Percentiles rank a stretch among this genome's conserved stretches.
phyloP scores from a whole-genome alignment of 2,797 vertebrate genomes.

The Acanthurus lineatus region DNA sequence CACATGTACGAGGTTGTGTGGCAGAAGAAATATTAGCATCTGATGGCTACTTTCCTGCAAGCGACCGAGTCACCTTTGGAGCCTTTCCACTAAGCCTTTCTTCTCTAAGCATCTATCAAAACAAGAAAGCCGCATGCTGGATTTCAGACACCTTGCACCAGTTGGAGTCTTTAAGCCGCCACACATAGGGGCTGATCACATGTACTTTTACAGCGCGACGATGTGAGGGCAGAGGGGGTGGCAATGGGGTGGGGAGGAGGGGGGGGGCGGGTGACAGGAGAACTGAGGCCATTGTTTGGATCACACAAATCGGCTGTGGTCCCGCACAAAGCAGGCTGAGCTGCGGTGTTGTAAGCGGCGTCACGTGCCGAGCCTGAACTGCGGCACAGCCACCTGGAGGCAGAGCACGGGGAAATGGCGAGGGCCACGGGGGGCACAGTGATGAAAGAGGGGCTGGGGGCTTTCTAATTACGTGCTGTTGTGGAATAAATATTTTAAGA shows the following conservation, averaged over 20 bases:
- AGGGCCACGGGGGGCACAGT: slow-evolving; percentile 11
- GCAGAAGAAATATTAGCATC: neutral
- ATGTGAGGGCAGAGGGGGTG: slow-evolving; percentile 20
- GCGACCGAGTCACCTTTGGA: neutral
- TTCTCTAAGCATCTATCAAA: slow-evolving; percentile 57
- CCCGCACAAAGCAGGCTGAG: slow-evolving; percentile 69
- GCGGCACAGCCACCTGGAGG: slow-evolving; percentile 47
- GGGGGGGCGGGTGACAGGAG: slow-evolving; percentile 25
- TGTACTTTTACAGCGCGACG: slow-evolving; percentile 56
- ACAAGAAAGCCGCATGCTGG: slow-evolving; percentile 53
- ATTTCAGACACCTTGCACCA: slow-evolving; percentile 74
- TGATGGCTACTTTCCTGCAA: neutral
- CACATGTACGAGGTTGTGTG: neutral
- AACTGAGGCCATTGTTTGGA: slow-evolving; percentile 80
- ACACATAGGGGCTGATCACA: slow-evolving; percentile 77
- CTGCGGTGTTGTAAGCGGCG: slow-evolving; percentile 64
- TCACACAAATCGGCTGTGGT: slow-evolving; percentile 78
- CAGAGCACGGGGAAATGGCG: slow-evolving; percentile 1
- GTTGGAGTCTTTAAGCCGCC: slow-evolving; percentile 69
- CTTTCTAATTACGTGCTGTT: slow-evolving; percentile 15
- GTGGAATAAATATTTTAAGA: slow-evolving; percentile 22
- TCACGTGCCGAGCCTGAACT: slow-evolving; percentile 70
- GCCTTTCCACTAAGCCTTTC: slow-evolving; percentile 44
- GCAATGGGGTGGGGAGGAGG: neutral
- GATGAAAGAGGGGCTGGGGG: slow-evolving; percentile 7